phyloP scores from a whole-genome alignment of 2,797 vertebrate genomes.

The Diglossa cyanea region DNA sequence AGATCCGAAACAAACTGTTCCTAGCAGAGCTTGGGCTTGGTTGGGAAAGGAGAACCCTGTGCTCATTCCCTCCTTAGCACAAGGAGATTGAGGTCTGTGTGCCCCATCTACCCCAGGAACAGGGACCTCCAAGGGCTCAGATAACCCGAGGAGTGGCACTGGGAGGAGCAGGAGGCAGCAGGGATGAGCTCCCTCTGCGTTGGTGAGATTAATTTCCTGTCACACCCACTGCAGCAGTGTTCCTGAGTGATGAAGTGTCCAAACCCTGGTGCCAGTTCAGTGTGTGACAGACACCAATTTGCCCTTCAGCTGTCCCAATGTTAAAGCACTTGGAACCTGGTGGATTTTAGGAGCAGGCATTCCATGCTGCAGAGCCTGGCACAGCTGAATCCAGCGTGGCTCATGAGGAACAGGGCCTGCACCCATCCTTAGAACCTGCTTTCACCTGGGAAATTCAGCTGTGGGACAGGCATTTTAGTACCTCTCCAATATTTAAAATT shows the following conservation, averaged over 20 bases:
- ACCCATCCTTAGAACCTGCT: not conserved
- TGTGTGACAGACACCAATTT: too few relatives aligned
- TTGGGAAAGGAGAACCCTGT: not conserved
- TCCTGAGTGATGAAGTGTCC: not conserved
- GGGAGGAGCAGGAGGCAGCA: not conserved
- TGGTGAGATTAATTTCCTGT: not conserved
- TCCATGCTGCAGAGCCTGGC: not conserved
- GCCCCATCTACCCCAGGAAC: not conserved
- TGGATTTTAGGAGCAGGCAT: not conserved
- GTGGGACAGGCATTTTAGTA: not conserved
- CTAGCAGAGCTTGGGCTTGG: not conserved
- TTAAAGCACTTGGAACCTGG: too few relatives aligned
- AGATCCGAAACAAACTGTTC: not conserved
- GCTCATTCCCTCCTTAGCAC: not conserved
- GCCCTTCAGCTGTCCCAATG: not conserved
- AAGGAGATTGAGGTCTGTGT: not conserved
- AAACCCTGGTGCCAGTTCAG: not conserved
- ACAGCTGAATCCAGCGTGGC: accelerated
- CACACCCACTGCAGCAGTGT: not conserved
- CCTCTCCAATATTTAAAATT: not conserved
- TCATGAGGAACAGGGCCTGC: not conserved
- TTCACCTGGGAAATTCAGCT: not conserved
- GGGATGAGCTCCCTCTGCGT: not conserved
- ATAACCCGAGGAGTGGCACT: not conserved
- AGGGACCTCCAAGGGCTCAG: not conserved